phyloP scores from a whole-genome alignment of 2,113 vertebrate genomes.

The Lamprotornis superbus region DNA sequence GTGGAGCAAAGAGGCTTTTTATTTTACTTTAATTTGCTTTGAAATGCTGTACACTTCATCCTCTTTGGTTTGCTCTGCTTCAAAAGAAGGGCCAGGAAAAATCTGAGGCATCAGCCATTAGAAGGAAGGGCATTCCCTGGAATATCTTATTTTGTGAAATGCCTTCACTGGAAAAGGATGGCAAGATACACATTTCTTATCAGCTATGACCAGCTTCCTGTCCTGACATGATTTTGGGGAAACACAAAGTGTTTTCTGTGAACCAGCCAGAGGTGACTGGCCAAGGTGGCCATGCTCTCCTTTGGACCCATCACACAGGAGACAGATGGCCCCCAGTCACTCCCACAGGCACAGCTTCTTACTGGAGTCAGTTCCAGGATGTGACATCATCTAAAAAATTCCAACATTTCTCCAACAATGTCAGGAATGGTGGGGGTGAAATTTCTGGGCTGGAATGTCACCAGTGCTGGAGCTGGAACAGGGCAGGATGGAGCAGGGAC shows the following conservation, averaged over 20 bases:
- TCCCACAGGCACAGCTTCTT: not conserved
- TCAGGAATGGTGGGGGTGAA: not conserved
- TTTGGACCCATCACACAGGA: accelerated
- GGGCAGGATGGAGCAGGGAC: not conserved
- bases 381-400: not conserved
- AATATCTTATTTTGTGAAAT: not conserved
- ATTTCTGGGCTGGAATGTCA: not conserved
- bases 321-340: not conserved
- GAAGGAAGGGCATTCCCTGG: not conserved
- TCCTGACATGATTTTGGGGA: accelerated
- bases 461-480: accelerated
- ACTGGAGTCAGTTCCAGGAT: not conserved
- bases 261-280: accelerated
- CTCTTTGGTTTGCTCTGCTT: not conserved
- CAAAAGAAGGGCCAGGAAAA: not conserved
- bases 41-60: not conserved
- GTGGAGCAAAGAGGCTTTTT: not conserved
- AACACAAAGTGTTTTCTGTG: accelerated
- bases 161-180: not conserved
- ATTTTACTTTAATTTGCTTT: not conserved
- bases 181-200: not conserved
- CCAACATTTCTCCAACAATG: not conserved
- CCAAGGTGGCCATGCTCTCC: accelerated
- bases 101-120: not conserved
- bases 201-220: not conserved